Evolutionary conservation across 2,888 invertebrate species (phyloP).

Genomic region (Teinopalpus imperialis): DNA sequence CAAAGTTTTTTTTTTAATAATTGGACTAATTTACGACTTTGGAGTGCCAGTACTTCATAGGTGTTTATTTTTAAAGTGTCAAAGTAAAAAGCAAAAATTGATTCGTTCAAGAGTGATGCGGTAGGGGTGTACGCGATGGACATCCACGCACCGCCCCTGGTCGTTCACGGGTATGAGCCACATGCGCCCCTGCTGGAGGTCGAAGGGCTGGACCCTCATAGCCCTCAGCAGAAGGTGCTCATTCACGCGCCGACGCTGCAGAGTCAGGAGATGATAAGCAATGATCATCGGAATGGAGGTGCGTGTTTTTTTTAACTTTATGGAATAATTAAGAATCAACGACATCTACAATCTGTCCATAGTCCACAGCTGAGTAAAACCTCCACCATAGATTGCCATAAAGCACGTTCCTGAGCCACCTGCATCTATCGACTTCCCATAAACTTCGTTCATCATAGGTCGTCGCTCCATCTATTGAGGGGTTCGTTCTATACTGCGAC

Average conservation of each 20-base stretch:
- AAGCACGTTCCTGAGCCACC: too few relatives aligned
- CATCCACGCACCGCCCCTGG: constrained; percentile 70
- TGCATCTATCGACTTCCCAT: too few relatives aligned
- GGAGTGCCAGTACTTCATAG: constrained; percentile 16
- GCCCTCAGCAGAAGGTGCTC: constrained; percentile 75
- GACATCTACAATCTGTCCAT: too few relatives aligned
- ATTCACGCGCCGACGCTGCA: constrained; percentile 72
- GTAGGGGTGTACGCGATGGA: constrained; percentile 52
- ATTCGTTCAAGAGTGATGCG: constrained; percentile 29
- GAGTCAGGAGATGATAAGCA: constrained; percentile 66
- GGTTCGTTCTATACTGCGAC: too few relatives aligned
- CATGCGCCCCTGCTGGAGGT: constrained; percentile 73
- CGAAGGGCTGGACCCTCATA: constrained; percentile 72
- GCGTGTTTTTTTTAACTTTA: too few relatives aligned
- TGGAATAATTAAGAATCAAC: too few relatives aligned
- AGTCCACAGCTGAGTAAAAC: too few relatives aligned
- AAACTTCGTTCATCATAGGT: too few relatives aligned
- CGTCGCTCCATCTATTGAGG: too few relatives aligned
- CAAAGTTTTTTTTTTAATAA: constrained; percentile 35
- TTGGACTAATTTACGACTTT: constrained; percentile 21
- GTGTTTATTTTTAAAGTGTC: constrained; percentile 12
- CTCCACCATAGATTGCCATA: too few relatives aligned
- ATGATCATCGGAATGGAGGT: constrained; percentile 75
- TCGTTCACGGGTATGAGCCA: constrained; percentile 73
- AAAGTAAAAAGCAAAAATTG: constrained; percentile 20